Evolutionary conservation across 2,888 invertebrate genomes (phyloP).

Genomic region (Dasypolia templi): DNA sequence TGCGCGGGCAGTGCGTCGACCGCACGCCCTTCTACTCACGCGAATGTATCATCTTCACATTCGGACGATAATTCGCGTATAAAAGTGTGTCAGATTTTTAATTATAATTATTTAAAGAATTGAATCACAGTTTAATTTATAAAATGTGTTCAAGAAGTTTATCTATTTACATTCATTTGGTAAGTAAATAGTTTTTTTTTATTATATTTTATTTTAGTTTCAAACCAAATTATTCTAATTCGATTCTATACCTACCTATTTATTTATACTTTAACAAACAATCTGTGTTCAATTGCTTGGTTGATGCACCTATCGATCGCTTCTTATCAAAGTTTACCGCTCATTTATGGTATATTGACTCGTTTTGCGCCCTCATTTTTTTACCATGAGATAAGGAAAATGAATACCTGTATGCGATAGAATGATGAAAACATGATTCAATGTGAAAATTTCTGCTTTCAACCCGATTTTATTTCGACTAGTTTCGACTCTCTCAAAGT

Average conservation of each 20-base stretch:
- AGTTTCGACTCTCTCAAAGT: neutral
- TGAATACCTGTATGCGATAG: neutral
- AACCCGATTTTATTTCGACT: neutral
- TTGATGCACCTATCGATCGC: conserved; percentile 41
- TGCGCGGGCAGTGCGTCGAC: conserved; percentile 89
- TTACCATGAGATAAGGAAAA: conserved; percentile 35
- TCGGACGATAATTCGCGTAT: conserved; percentile 84
- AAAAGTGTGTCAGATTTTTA: conserved; percentile 79
- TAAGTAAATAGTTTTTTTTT: conserved; percentile 72
- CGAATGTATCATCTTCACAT: conserved; percentile 88
- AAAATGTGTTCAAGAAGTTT: conserved; percentile 85
- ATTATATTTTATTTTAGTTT: neutral
- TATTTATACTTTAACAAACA: neutral
- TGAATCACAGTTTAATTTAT: conserved; percentile 71
- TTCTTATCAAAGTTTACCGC: conserved; percentile 61
- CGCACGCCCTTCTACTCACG: conserved; percentile 88
- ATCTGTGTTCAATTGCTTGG: neutral
- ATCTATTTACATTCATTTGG: conserved; percentile 81
- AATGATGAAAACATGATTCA: neutral
- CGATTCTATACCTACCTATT: neutral
- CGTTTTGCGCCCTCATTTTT: conserved; percentile 50
- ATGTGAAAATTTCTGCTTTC: neutral
- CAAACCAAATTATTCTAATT: neutral
- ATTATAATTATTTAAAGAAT: conserved; percentile 73
- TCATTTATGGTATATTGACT: conserved; percentile 37